Percentiles rank a stretch among this genome's conserved stretches.
Conservation (phyloP, 2,113 vertebrate species). For the Channa argus region DNA sequence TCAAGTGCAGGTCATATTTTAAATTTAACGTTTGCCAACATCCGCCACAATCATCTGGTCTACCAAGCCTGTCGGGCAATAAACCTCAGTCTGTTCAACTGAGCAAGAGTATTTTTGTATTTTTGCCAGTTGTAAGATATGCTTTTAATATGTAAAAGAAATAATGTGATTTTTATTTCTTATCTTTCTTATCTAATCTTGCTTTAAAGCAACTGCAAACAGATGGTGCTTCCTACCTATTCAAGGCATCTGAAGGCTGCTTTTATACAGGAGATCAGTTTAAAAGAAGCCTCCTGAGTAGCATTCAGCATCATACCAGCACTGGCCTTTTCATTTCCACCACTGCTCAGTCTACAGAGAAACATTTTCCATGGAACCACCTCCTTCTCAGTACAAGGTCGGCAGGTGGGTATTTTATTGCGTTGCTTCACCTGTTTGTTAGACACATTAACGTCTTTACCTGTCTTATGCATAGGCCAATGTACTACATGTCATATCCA, state of each 20-base stretch:
- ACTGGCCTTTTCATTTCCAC: background rate
- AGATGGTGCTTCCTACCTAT: too few species aligned
- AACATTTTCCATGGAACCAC: background rate
- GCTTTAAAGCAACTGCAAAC: background rate
- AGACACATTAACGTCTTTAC: background rate
- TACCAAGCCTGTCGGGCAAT: too few species aligned
- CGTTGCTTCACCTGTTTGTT: background rate
- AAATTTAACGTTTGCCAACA: background rate
- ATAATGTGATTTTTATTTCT: background rate
- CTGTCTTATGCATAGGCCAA: too few species aligned
- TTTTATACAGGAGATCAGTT: too few species aligned
- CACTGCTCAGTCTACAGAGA: background rate
- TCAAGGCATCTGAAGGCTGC: too few species aligned
- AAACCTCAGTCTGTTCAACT: background rate
- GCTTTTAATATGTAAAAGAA: background rate
- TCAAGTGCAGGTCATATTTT: background rate
- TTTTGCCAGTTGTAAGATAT: background rate
- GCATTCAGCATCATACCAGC: background rate
- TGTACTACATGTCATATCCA: constrained; percentile 50
- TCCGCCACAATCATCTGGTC: background rate
- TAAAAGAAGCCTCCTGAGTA: too few species aligned
- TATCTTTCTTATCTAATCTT: too few species aligned
- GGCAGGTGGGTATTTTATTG: background rate
- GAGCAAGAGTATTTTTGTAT: background rate
- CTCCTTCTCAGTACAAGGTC: background rate